Base-by-base conservation (phyloP, 1,140 invertebrate genomes). In the Thaumatotibia leucotreta region DNA sequence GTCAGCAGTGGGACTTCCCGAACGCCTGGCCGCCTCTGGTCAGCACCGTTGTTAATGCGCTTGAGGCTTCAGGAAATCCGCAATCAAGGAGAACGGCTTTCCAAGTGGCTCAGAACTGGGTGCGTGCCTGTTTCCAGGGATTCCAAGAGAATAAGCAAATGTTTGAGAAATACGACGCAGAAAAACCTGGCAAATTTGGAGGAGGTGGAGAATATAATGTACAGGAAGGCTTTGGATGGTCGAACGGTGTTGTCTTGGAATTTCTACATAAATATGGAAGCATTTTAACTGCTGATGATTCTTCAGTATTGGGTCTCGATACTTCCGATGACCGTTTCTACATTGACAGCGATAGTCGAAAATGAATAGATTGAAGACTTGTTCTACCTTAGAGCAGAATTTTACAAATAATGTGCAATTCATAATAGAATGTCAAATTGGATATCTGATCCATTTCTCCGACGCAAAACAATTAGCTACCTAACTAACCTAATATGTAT, bases 1-100 rank as follows among this genome's bases (percentile, higher is more conserved):
- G 94, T 5, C 94, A 98, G 83, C 97, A 98, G 89, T 98, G 97
- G 97, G 97, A 98, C 83, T 96, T 94, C 72, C 97, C 97, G 0
- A 97, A 97, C 76, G 96, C 95, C 0, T 98, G 97, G 97, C 94
- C 96, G 32, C 97, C 96, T 32, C 92, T 96, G 20, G 95, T 97
- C 67, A 94, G 96, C 69, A 93, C 97, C 23, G 86, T 94, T 4
- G 94, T 97, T 2, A 93, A 95, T 80, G 94, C 95, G n/a, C 83
- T 98, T 22, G 92, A 94, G 50, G 91, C 92, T 17, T 92, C 94
- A 5, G 90, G 91, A 0, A 92, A 94, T 32, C 74, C 86, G 1
- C 93, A 93, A 81, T 94, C 94, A 0, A 91, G 93, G 61, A 85
- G 92, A 23, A 75, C 95, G 54, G 96, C 96, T 0, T 93, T 93